Percentiles rank a stretch among this genome's conserved stretches.
These are phyloP conservation scores for Ceratina calcarata DNA, from an alignment of 1,140 invertebrate genomes.

Conservation along the genomic window DNA sequence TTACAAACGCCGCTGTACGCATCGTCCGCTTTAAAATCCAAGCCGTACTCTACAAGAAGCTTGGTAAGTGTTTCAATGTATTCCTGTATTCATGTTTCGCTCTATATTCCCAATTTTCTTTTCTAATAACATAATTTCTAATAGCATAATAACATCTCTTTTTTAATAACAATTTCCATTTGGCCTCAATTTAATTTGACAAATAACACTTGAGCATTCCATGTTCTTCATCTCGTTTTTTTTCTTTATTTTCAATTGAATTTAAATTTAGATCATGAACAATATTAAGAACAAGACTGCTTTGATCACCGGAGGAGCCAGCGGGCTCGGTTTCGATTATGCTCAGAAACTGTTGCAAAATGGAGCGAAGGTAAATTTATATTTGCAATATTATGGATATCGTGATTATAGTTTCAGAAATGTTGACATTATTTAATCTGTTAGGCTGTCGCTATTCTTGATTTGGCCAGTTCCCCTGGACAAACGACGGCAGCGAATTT, in stretches of 20 bases:
- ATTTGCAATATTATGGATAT: too few species aligned
- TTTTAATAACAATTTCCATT: too few species aligned
- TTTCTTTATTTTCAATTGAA: neutral
- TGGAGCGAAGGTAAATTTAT: constrained; percentile 68
- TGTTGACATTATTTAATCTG: neutral
- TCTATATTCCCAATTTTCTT: too few species aligned
- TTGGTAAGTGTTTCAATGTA: neutral
- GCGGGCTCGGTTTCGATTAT: constrained; percentile 77
- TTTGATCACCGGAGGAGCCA: constrained; percentile 79
- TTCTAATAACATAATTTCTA: too few species aligned
- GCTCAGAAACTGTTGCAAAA: constrained; percentile 75
- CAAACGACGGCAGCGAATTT: constrained; percentile 3
- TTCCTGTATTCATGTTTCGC: too few species aligned
- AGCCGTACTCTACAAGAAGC: neutral
- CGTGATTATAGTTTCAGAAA: too few species aligned
- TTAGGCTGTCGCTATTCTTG: constrained; percentile 52
- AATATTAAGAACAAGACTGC: constrained; percentile 73
- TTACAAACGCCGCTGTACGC: neutral
- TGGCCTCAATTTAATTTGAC: neutral
- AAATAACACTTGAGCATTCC: neutral
- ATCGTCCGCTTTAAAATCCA: neutral
- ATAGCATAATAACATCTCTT: too few species aligned
- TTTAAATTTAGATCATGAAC: constrained; percentile 27
- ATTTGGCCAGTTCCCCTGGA: constrained; percentile 26
- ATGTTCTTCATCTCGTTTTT: neutral